phyloP scores from a whole-genome alignment of 2,888 invertebrate genomes.

The Nysson spinosus region DNA sequence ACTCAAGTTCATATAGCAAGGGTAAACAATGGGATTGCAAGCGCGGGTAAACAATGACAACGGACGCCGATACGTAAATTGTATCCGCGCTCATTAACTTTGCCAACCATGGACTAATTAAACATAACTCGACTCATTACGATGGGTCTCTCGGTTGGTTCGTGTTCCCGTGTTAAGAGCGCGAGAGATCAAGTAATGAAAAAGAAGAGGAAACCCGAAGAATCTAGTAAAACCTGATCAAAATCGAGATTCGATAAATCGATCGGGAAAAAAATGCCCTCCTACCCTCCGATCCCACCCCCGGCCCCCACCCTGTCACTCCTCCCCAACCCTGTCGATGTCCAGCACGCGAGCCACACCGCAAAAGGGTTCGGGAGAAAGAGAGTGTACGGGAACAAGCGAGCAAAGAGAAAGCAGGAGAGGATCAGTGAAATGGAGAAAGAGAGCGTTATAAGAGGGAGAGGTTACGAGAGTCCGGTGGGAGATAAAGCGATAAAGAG shows the following conservation, averaged over 20 bases:
- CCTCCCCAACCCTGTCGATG: conserved; percentile 45
- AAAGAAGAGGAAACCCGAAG: conserved; percentile 30
- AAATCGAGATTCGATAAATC: conserved; percentile 56
- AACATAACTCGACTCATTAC: conserved; percentile 46
- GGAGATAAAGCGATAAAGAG: conserved; percentile 67
- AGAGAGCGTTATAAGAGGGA: conserved; percentile 49
- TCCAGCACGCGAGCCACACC: conserved; percentile 61
- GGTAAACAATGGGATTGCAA: conserved; percentile 17
- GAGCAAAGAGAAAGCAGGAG: conserved; percentile 38
- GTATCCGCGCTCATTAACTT: conserved; percentile 40
- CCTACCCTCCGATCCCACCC: conserved; percentile 19
- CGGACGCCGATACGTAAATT: not conserved
- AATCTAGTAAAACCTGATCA: conserved; percentile 43
- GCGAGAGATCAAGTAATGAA: too few species aligned
- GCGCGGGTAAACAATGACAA: conserved; percentile 27
- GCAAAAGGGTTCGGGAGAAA: conserved; percentile 62
- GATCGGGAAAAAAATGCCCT: conserved; percentile 44
- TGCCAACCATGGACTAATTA: conserved; percentile 40
- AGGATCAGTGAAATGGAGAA: conserved; percentile 39
- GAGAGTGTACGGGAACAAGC: conserved; percentile 35
- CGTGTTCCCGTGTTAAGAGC: too few species aligned
- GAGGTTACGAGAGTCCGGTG: conserved; percentile 59
- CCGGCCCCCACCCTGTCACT: not conserved
- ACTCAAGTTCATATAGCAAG: conserved; percentile 7
- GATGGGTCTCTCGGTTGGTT: conserved; percentile 22